Percentiles rank a stretch among this genome's conserved stretches.
phyloP scores from a whole-genome alignment of 2,113 vertebrate species.

The Shinisaurus crocodilurus region DNA sequence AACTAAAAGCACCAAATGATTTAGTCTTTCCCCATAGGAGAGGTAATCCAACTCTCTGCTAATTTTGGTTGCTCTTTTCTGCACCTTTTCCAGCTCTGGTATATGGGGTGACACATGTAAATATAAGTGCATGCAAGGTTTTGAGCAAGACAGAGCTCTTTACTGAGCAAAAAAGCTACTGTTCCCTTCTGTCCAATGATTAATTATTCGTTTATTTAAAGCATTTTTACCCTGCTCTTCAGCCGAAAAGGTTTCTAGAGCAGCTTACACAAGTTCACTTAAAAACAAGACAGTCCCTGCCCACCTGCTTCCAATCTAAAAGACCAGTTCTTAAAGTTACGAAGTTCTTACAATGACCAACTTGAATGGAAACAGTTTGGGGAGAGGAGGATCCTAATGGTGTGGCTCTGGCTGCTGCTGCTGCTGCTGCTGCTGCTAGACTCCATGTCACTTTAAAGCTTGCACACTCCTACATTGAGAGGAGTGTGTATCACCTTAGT shows the following conservation, averaged over 20 bases:
- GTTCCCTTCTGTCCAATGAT: not conserved
- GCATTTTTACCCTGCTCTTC: not conserved
- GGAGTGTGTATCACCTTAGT: not conserved
- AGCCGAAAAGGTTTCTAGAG: not conserved
- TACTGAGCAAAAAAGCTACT: not conserved
- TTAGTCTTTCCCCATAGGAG: not conserved
- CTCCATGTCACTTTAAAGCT: not conserved
- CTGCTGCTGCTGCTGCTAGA: not conserved
- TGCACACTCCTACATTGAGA: not conserved
- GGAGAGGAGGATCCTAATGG: not conserved
- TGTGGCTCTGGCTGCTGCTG: too few species aligned
- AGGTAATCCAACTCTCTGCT: not conserved
- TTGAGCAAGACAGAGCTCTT: not conserved
- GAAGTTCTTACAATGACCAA: not conserved
- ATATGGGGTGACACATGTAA: not conserved
- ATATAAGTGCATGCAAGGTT: not conserved
- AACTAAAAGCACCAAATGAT: not conserved
- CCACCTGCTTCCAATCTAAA: not conserved
- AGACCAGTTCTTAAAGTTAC: not conserved
- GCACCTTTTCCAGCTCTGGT: not conserved
- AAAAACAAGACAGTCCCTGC: not conserved
- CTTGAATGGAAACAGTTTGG: not conserved
- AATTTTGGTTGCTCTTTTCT: not conserved
- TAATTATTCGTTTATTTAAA: not conserved
- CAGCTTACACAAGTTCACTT: not conserved